Evolutionary conservation across 2,113 vertebrate genomes (phyloP).

Genomic region (Bufo gargarizans): DNA sequence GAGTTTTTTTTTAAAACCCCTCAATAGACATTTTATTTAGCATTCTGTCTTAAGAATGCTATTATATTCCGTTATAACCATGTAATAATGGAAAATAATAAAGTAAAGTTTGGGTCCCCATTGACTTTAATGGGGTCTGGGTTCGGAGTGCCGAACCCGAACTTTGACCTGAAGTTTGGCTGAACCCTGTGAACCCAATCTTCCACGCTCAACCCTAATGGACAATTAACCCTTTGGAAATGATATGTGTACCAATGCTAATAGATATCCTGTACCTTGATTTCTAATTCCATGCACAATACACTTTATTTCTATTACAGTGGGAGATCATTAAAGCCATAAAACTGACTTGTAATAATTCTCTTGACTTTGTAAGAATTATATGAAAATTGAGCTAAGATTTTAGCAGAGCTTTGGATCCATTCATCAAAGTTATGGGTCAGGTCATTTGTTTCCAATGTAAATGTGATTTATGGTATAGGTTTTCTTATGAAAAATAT

Average conservation of each 20-base stretch:
- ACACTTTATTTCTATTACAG: background rate
- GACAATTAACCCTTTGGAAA: background rate
- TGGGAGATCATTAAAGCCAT: background rate
- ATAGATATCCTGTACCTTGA: background rate
- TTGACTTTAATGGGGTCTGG: too few species aligned
- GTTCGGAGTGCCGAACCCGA: too few species aligned
- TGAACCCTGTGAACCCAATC: too few species aligned
- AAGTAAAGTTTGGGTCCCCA: too few species aligned
- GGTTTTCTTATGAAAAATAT: background rate
- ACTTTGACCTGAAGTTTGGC: too few species aligned
- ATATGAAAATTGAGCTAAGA: background rate
- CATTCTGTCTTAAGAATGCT: too few species aligned
- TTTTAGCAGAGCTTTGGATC: background rate
- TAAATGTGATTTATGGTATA: background rate
- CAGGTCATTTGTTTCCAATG: background rate
- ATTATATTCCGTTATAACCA: too few species aligned
- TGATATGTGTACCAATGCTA: background rate
- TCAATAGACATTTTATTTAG: too few species aligned
- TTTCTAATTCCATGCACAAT: background rate
- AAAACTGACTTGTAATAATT: background rate
- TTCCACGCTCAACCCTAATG: too few species aligned
- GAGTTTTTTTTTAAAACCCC: too few species aligned
- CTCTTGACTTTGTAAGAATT: background rate
- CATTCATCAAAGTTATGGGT: background rate
- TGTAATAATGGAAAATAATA: too few species aligned